Evolutionary conservation across 35 echinoderm and acorn worm genomes (phyloP), one percentile per base, ranked within the genome.

Genomic region (Ophioderma brevispina): DNA sequence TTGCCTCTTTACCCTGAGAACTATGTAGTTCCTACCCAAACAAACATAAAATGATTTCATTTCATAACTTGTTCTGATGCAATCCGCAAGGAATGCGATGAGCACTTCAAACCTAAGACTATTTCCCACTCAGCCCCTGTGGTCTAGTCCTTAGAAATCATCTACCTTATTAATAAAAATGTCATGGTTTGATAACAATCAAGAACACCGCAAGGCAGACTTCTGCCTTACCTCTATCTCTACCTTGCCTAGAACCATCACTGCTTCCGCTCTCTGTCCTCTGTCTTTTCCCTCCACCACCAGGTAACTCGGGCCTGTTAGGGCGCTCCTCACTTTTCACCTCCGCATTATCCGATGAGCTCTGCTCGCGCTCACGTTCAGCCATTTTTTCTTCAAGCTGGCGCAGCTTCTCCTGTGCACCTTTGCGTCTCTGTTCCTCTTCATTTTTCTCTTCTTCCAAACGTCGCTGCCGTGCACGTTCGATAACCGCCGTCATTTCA

Each of bases 241-340:
- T 89, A 76, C 81, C 92, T 83, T 94, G 96, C 76, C 96, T 92
- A 21, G 96, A 94, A 10, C 96, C 96, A 87, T 98, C 96, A 90
- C 96, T 98, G 64, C 96, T 95, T 1, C 93, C 96, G 88, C 96
- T 98, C 78, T 98, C 96, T 75, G 96, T 98, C 15, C 96, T 46
- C 79, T 98, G 81, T 52, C 80, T 78, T 63, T 94, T 85, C 38
- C 42, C 55, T 41, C 75, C 86, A 33, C 88, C 40, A 82, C 86
- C 33, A 15, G 42, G 87, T 31, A 89, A 36, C 80, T 55, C 49
- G 5, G 40, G 79, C 90, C 75, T 18, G 37, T 46, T 78, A 42
- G 90, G 90, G 38, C 76, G 36, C 42, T 82, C 86, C 38, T 85
- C 75, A 50, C 81, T 85, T 38, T 2, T 76, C 32, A 36, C 91